phyloP scores from a whole-genome alignment of 2,113 vertebrate genomes.

The Speoplatyrhinus poulsoni region DNA sequence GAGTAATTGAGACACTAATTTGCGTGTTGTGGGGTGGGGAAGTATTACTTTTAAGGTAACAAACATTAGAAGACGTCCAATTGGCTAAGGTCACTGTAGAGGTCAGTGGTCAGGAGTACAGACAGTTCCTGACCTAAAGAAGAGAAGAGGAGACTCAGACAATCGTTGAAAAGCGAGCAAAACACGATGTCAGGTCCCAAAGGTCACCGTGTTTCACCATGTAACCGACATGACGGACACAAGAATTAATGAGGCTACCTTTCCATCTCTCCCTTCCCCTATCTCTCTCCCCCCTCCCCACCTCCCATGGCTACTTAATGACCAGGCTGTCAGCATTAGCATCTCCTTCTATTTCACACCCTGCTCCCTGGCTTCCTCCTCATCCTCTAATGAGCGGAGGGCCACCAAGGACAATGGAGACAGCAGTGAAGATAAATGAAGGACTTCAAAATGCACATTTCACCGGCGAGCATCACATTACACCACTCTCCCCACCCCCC shows the following conservation, averaged over 20 bases:
- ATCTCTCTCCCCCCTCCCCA: background rate
- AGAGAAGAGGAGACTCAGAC: conserved; percentile 10
- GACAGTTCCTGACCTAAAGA: conserved; percentile 17
- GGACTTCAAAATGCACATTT: conserved; percentile 41
- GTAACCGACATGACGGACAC: conserved; percentile 20
- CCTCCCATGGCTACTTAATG: conserved; percentile 63
- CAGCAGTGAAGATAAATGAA: conserved; percentile 58
- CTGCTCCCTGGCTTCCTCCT: conserved; percentile 52
- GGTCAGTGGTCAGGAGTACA: conserved; percentile 24
- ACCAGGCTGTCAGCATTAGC: conserved; percentile 71
- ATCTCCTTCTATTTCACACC: conserved; percentile 64
- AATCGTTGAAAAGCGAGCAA: conserved; percentile 2
- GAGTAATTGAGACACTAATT: too few relatives aligned
- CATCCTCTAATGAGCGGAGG: conserved; percentile 62
- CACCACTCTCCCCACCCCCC: conserved; percentile 26
- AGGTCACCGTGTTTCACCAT: conserved; percentile 36
- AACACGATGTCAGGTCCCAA: conserved; percentile 33
- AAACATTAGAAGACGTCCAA: background rate
- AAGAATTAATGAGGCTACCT: conserved; percentile 33
- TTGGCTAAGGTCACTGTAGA: conserved; percentile 1
- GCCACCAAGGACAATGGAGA: conserved; percentile 61
- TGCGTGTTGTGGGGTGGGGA: too few relatives aligned
- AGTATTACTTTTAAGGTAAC: conserved; percentile 11
- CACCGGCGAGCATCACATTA: conserved; percentile 53
- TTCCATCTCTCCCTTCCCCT: conserved; percentile 1